Evolutionary conservation across 1,140 invertebrate species (phyloP).

Genomic region (Drosophila sp.): DNA sequence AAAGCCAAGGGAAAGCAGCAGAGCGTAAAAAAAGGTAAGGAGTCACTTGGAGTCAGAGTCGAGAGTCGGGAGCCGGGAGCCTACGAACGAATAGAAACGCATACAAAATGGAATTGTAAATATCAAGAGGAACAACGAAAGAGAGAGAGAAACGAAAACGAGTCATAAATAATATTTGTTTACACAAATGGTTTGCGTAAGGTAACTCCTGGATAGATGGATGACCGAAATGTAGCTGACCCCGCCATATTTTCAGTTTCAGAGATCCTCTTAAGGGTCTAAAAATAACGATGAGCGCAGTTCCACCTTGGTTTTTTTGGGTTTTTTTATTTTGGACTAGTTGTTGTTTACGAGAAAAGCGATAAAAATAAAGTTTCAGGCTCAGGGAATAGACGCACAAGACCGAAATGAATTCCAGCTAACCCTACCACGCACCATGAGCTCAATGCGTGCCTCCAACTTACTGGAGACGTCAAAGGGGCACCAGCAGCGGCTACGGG

Average conservation of each 20-base stretch:
- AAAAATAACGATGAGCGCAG: slow-evolving; percentile 78
- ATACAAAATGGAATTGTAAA: slow-evolving; percentile 57
- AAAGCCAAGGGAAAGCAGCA: slow-evolving; percentile 52
- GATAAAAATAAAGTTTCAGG: slow-evolving; percentile 68
- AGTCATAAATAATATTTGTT: slow-evolving; percentile 77
- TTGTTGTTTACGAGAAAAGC: slow-evolving; percentile 69
- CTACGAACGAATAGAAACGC: slow-evolving; percentile 29
- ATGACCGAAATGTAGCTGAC: slow-evolving; percentile 51
- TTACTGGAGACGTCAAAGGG: not conserved
- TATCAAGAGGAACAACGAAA: slow-evolving; percentile 25
- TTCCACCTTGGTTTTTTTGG: slow-evolving; percentile 2
- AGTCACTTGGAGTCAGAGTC: slow-evolving; percentile 40
- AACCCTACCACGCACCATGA: slow-evolving; percentile 51
- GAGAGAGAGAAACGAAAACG: slow-evolving; percentile 8
- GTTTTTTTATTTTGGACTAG: not conserved
- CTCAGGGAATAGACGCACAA: slow-evolving; percentile 27
- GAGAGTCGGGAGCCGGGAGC: slow-evolving; percentile 24
- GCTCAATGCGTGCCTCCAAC: slow-evolving; percentile 47
- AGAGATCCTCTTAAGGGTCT: slow-evolving; percentile 66
- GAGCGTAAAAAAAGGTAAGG: slow-evolving; percentile 69
- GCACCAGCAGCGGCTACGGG: not conserved
- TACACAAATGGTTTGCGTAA: slow-evolving; percentile 75
- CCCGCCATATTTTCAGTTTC: slow-evolving; percentile 35
- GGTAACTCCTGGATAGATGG: slow-evolving; percentile 38
- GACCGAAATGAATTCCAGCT: slow-evolving; percentile 53